Evolutionary conservation across 2,113 vertebrate genomes (phyloP).

Genomic region (Pelecanus crispus): DNA sequence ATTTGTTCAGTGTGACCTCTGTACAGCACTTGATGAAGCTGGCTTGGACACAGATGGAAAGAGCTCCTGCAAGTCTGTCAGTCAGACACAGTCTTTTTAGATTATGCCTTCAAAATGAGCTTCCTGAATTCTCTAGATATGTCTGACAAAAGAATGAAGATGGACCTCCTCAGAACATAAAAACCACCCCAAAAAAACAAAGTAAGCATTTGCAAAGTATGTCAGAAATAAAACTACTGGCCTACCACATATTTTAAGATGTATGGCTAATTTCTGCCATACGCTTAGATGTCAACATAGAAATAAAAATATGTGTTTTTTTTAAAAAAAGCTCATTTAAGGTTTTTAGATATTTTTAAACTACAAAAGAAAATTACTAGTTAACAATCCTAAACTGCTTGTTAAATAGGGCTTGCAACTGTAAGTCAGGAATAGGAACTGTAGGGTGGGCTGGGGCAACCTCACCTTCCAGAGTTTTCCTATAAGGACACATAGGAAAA

Average conservation of each 20-base stretch:
- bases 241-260: background rate
- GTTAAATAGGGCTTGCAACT: background rate
- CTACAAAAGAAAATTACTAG: background rate
- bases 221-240: background rate
- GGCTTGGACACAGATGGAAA: background rate
- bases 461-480: background rate
- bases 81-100: background rate
- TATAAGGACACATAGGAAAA: background rate
- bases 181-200: background rate
- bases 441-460: background rate
- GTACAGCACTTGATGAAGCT: background rate
- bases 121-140: background rate
- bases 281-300: background rate
- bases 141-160: background rate
- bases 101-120: background rate
- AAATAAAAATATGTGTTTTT: background rate
- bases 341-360: slow-evolving; percentile 10
- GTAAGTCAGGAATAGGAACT: background rate
- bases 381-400: background rate
- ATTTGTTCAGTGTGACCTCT: background rate
- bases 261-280: background rate
- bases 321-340: background rate
- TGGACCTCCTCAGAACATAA: background rate
- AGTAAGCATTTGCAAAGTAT: background rate
- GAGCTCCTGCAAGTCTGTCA: background rate